Conservation (phyloP, 2,888 invertebrate genomes). For the Idaea aversata region DNA sequence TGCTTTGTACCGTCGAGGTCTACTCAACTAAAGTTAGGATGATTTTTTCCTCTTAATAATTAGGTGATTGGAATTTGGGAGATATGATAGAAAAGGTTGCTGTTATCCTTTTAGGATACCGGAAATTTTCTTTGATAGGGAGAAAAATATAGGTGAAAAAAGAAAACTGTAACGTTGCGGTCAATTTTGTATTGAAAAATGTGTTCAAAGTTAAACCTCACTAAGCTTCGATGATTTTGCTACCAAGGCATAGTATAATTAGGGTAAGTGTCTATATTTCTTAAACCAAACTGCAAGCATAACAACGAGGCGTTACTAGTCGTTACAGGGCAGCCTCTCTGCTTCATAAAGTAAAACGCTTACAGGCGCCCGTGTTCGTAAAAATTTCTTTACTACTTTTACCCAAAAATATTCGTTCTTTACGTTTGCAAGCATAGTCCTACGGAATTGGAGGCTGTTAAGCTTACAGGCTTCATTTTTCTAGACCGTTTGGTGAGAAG, state of each 20-base stretch:
- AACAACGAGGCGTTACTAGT: neutral
- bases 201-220: too few relatives aligned
- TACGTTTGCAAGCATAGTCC: slow-evolving; percentile 25
- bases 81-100: neutral
- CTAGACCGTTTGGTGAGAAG: slow-evolving; percentile 6
- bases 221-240: too few relatives aligned
- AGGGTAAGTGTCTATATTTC: too few relatives aligned
- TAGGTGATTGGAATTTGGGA: neutral
- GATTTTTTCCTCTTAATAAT: neutral
- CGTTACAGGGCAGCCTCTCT: neutral
- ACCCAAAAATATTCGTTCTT: slow-evolving; percentile 10
- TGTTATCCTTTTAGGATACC: neutral
- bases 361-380: neutral
- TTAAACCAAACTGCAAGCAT: too few relatives aligned
- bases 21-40: neutral
- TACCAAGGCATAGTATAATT: too few relatives aligned
- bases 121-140: neutral
- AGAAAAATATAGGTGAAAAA: neutral
- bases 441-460: slow-evolving; percentile 25
- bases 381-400: neutral
- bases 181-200: neutral
- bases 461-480: slow-evolving; percentile 19
- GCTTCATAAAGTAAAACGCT: neutral
- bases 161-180: neutral
- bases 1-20: neutral